Conservation (phyloP, 2,888 invertebrate genomes). For the Cantharis nigra region DNA sequence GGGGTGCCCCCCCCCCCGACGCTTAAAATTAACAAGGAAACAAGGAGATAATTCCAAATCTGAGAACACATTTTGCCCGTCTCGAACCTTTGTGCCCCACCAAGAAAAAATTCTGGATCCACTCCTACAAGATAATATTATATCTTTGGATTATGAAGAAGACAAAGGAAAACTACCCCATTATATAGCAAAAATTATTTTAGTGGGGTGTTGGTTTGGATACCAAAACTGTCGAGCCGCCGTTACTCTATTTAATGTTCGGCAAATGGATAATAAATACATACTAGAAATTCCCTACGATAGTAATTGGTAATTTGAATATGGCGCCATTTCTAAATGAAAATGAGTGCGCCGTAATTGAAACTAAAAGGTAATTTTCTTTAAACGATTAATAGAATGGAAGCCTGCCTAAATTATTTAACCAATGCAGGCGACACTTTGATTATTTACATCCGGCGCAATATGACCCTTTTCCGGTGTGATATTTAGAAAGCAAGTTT, state of each 20-base stretch:
- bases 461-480: constrained; percentile 17
- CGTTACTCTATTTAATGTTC: not conserved
- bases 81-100: too few relatives aligned
- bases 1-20: too few relatives aligned
- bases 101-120: too few relatives aligned
- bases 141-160: too few relatives aligned
- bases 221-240: not conserved
- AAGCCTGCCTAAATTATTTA: constrained; percentile 2
- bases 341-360: not conserved
- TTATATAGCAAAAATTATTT: too few relatives aligned
- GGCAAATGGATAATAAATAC: not conserved
- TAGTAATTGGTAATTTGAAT: not conserved
- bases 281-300: not conserved
- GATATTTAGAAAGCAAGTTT: constrained; percentile 2
- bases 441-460: constrained; percentile 22
- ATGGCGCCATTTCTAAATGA: not conserved
- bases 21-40: too few relatives aligned
- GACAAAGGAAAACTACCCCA: too few relatives aligned
- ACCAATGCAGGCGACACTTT: constrained; percentile 6
- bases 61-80: too few relatives aligned
- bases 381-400: constrained; percentile 14
- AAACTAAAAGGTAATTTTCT: constrained; percentile 15
- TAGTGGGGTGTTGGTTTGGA: not conserved
- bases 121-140: too few relatives aligned
- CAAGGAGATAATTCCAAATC: too few relatives aligned